These are phyloP conservation scores for Pinna nobilis DNA, from an alignment of 1,140 invertebrate genomes.

Conservation along the genomic window DNA sequence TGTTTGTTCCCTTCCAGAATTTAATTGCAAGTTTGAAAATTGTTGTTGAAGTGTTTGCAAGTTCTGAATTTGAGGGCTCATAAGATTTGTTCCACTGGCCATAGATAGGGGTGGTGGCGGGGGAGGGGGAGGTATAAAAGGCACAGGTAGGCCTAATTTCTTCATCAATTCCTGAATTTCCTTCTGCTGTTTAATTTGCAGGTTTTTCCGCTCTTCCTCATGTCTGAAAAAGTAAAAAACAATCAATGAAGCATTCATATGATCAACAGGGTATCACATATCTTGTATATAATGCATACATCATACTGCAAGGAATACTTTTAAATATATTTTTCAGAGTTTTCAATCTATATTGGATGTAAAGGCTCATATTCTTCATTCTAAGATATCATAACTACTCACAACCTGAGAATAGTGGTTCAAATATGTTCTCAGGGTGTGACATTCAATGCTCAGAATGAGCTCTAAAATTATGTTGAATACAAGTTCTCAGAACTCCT, in stretches of 20 bases:
- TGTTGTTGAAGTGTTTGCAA: conserved; percentile 8
- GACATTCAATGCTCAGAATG: no score
- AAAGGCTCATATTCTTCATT: no score
- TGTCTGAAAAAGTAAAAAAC: conserved; percentile 42
- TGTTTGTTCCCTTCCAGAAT: conserved; percentile 4
- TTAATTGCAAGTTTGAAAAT: background rate
- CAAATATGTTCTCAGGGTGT: no score
- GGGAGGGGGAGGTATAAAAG: conserved; percentile 33
- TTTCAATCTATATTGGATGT: conserved; percentile 5
- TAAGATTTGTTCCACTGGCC: conserved; percentile 28
- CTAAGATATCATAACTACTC: no score
- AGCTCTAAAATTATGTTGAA: no score
- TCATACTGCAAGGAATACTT: background rate
- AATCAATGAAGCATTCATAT: background rate
- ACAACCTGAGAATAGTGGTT: no score
- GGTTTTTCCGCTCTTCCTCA: conserved; percentile 37
- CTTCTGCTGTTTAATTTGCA: conserved; percentile 43
- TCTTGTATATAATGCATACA: background rate
- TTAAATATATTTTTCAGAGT: background rate
- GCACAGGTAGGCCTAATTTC: conserved; percentile 36
- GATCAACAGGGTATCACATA: background rate
- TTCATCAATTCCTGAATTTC: conserved; percentile 43
- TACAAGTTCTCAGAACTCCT: no score
- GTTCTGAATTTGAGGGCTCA: conserved; percentile 40
- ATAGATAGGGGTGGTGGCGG: conserved; percentile 31